Evolutionary conservation across 2,797 vertebrate genomes (phyloP), one percentile per base, ranked within the genome.

Genomic region (Ptychobarbus kaznakovi): DNA sequence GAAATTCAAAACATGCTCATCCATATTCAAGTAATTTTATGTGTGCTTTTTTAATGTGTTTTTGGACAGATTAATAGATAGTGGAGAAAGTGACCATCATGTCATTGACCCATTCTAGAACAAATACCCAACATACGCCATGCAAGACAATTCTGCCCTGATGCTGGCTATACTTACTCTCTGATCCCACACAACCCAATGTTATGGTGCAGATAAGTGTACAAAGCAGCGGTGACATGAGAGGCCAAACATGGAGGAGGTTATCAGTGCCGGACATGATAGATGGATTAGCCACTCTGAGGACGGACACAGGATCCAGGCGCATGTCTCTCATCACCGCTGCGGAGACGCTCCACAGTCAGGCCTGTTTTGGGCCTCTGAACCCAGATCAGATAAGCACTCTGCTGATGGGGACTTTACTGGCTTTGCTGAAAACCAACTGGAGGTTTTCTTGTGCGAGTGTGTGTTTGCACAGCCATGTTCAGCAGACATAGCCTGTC

Each of bases 311-410:
- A 82, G 46, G 78, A 88, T 89, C 87, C 86, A 86, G 88, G 87
- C 86, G 53, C 84, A 81, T 90, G 89, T 92, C 91, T 88, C 77
- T 92, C 88, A 91, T 90, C 90, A 69, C 74, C 76, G 18, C 15
- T 35, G 89, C 83, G 91, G 88, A 91, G 91, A 91, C 89, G 90
- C 51, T 66, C 49, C 87, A 82, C 66, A 49, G 32, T 77, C 83
- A 76, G 74, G 88, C 70, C 25, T 42, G 84, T 89, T 87, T 88
- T 81, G 79, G 66, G 80, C 83, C 88, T 87, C 85, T 89, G 90
- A 93, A 92, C 84, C 87, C 78, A 89, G 87, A 88, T 68, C 90
- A 92, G 91, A 94, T 92, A 92, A 91, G 91, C 86, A 86, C 87
- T 58, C 82, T 73, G 68, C 81, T 40, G 77, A 89, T 84, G 20